These are phyloP conservation scores for Troilus luridus DNA, from an alignment of 2,888 invertebrate genomes.

Conservation along the genomic window DNA sequence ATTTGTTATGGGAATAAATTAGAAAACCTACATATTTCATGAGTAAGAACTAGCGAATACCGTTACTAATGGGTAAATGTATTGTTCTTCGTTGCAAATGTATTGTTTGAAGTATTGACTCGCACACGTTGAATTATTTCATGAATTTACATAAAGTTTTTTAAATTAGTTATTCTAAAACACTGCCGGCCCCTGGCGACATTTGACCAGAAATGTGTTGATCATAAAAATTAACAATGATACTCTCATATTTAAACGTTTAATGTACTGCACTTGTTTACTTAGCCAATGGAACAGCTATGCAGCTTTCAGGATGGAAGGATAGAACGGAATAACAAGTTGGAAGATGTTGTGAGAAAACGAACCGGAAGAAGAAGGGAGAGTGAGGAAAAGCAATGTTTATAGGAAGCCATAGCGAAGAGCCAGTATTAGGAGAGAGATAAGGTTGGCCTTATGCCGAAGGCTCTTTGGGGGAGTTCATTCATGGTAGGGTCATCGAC, in stretches of 20 bases:
- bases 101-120: no score
- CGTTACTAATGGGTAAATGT: no score
- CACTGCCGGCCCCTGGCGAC: no score
- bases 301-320: background rate
- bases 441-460: slow-evolving; percentile 23
- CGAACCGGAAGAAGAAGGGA: background rate
- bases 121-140: no score
- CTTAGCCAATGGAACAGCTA: background rate
- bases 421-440: slow-evolving; percentile 31
- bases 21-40: no score
- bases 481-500: slow-evolving; percentile 4
- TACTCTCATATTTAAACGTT: background rate
- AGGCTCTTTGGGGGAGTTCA: slow-evolving; percentile 9
- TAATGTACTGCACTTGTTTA: background rate
- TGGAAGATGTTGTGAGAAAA: background rate
- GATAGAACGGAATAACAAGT: background rate
- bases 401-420: slow-evolving; percentile 19
- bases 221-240: no score
- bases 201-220: no score
- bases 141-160: no score
- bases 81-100: no score
- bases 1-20: no score
- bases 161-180: no score
- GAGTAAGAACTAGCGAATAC: no score
- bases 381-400: background rate